Evolutionary conservation across 2,888 invertebrate genomes (phyloP).

Genomic region (Tenthredo amoena): DNA sequence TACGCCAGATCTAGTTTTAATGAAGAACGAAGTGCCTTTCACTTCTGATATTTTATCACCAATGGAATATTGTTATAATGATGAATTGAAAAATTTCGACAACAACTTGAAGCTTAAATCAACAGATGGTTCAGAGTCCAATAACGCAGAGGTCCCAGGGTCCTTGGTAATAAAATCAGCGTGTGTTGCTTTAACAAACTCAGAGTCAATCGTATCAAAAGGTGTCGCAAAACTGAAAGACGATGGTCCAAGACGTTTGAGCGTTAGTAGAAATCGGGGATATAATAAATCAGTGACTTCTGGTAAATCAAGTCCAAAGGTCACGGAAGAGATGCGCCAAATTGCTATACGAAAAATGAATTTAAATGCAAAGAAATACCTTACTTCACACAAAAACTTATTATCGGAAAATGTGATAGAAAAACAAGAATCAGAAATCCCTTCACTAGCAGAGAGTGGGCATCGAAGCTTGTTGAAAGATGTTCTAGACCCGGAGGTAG

Average conservation of each 20-base stretch:
- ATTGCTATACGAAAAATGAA: conserved; percentile 31
- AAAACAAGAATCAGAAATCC: background rate
- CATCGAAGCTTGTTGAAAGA: conserved; percentile 27
- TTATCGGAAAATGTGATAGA: background rate
- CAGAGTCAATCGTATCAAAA: background rate
- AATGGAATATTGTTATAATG: background rate
- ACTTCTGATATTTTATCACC: background rate
- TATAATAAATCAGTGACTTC: background rate
- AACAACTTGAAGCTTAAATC: background rate
- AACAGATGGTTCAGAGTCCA: background rate
- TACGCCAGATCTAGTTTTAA: background rate
- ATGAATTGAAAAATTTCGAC: background rate
- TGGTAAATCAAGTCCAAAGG: background rate
- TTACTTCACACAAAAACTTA: background rate
- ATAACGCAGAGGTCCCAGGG: background rate
- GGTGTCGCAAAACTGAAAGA: background rate
- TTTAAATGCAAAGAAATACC: conserved; percentile 12
- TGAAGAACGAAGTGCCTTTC: background rate
- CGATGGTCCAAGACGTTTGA: background rate
- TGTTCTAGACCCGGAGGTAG: conserved; percentile 35
- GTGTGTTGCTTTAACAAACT: background rate
- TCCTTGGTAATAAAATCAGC: background rate
- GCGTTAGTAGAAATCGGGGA: background rate
- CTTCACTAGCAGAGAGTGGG: background rate
- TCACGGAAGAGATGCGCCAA: conserved; percentile 26